A percentile compares a stretch with the other conserved stretches of the same genome.
Conservation (phyloP, 2,888 invertebrate genomes). For the Drosophila anceps region DNA sequence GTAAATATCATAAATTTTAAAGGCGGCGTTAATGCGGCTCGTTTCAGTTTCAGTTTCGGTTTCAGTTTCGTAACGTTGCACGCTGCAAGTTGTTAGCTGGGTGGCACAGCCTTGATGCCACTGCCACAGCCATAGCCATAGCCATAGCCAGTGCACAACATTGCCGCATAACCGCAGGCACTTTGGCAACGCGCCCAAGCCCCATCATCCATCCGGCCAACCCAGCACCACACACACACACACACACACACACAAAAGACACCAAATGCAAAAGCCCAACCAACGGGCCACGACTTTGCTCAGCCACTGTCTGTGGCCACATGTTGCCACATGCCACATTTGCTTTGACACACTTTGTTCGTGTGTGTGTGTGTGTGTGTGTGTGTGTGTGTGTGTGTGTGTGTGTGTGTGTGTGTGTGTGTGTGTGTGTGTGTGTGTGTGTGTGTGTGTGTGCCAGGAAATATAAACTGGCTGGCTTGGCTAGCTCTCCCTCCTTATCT, state of each 20-base stretch:
- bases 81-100: constrained; percentile 23
- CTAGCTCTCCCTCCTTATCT: background rate
- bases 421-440: background rate
- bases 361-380: constrained; percentile 1
- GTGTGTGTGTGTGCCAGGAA: constrained; percentile 37
- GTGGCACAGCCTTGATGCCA: constrained; percentile 46
- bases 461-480: constrained; percentile 41
- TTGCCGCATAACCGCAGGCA: constrained; percentile 77
- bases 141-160: constrained; percentile 29
- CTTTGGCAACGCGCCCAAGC: constrained; percentile 66
- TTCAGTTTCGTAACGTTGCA: constrained; percentile 33
- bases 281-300: constrained; percentile 10
- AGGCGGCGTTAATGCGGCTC: constrained; percentile 68
- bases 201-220: constrained; percentile 36
- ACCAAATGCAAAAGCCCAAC: constrained; percentile 24
- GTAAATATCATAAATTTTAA: constrained; percentile 82
- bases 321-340: constrained; percentile 49
- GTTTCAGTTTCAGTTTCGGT: constrained; percentile 49
- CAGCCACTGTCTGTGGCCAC: constrained; percentile 34
- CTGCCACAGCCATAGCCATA: background rate
- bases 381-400: constrained; percentile 15
- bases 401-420: background rate
- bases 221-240: constrained; percentile 25
- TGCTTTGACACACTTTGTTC: constrained; percentile 56
- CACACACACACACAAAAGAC: constrained; percentile 30